These are phyloP conservation scores for Oligia fasciuncula DNA, from an alignment of 2,888 invertebrate species.

Conservation along the genomic window DNA sequence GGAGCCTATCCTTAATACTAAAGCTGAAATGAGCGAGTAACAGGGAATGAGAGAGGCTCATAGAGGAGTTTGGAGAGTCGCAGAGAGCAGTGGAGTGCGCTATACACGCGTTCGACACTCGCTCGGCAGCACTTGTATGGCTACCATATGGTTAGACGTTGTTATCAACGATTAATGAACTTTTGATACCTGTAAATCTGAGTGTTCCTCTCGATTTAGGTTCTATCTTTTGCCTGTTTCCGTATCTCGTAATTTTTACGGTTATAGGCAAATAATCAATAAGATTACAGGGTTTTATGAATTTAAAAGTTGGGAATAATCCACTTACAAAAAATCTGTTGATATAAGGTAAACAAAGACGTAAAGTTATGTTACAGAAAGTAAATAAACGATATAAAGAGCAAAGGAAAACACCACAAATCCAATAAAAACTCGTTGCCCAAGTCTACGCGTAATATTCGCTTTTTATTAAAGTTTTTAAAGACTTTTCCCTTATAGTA, in stretches of 20 bases:
- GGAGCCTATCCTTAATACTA: conserved; percentile 61
- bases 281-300: neutral
- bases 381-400: conserved; percentile 23
- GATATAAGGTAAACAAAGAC: neutral
- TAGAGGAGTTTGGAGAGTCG: conserved; percentile 76
- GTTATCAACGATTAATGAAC: conserved; percentile 57
- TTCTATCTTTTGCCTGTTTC: neutral
- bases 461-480: conserved; percentile 61
- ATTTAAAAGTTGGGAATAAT: neutral
- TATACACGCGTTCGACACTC: conserved; percentile 67
- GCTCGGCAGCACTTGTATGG: conserved; percentile 41
- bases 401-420: conserved; percentile 37
- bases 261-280: neutral
- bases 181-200: conserved; percentile 31
- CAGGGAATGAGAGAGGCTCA: conserved; percentile 73
- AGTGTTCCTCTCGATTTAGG: neutral
- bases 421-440: conserved; percentile 48
- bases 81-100: conserved; percentile 67
- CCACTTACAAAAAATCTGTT: neutral
- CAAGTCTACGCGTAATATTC: conserved; percentile 50
- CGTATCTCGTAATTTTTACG: neutral
- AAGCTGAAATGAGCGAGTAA: conserved; percentile 65
- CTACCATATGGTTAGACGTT: conserved; percentile 44
- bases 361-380: conserved; percentile 18
- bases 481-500: conserved; percentile 47